Base-by-base conservation (phyloP, 2,797 vertebrate species). In the Silurus aristotelis region DNA sequence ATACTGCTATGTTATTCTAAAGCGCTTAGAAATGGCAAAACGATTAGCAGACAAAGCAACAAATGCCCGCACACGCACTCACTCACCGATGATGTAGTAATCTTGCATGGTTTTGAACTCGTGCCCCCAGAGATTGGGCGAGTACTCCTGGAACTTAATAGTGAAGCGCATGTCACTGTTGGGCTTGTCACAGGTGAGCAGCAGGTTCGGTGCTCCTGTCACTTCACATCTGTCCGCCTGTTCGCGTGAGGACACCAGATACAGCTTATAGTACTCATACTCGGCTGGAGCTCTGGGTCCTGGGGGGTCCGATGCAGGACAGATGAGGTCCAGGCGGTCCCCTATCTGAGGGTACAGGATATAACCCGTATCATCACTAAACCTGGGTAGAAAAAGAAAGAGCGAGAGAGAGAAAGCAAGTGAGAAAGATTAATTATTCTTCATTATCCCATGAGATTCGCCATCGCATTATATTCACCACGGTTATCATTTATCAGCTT, bases 121-220 rank as follows among this genome's bases (percentile, higher is more conserved):
- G 5, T 97, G 96, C 2, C 97, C 97, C 97, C 97, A 97, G 81
- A 98, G 96, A 90, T 97, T 98, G 84, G 97, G 97, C 13, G 97
- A 98, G 89, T 96, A 98, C 93, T 98, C 97, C 94, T 98, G 97
- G 95, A 98, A 98, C 92, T 98, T 98, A 93, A 98, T 97, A 93
- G 97, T 98, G 95, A 97, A 98, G 90, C 97, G 96, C 10, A 97
- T 96, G 80, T 98, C 97, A 2, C 94, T 94, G 71, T 93, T 95
- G 48, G 97, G 97, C 85, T 97, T 96, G 87, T 98, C 97, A 8
- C 97, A 98, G 87, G 97, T 98, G 84, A 98, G 96, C 78, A 98
- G 96, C 58, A 98, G 96, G 90, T 97, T 97, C 55, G 96, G 96
- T 1, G 95, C 19, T 1, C 95, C 95, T 22, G 89, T 94, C 82